phyloP scores from a whole-genome alignment of 2,113 vertebrate genomes.

The Vulpes lagopus region DNA sequence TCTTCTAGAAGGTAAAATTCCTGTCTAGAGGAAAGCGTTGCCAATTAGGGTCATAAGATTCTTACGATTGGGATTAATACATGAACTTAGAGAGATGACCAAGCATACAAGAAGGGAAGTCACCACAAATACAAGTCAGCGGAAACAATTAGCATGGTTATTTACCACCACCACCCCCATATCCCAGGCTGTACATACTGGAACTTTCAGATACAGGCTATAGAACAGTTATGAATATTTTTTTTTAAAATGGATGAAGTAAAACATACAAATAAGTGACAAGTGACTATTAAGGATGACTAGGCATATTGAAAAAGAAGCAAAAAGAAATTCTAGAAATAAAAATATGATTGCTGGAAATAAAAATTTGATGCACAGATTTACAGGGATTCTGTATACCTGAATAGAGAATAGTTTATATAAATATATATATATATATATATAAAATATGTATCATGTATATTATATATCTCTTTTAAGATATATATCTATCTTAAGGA shows the following conservation, averaged over 20 bases:
- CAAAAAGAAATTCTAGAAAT: neutral
- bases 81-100: neutral
- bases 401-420: neutral
- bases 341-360: neutral
- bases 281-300: neutral
- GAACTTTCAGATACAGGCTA: neutral
- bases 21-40: neutral
- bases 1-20: neutral
- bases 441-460: neutral
- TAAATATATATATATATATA: neutral
- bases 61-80: neutral
- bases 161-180: rapidly evolving
- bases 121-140: neutral
- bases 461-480: neutral
- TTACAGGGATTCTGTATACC: neutral
- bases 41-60: neutral
- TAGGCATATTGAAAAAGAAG: neutral
- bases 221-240: neutral
- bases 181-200: neutral
- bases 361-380: neutral
- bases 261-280: neutral
- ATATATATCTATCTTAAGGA: neutral
- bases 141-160: neutral
- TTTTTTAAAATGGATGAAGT: neutral
- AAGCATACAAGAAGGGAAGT: neutral